Base-by-base conservation (phyloP, 2,113 vertebrate species). In the Haemorhous mexicanus region DNA sequence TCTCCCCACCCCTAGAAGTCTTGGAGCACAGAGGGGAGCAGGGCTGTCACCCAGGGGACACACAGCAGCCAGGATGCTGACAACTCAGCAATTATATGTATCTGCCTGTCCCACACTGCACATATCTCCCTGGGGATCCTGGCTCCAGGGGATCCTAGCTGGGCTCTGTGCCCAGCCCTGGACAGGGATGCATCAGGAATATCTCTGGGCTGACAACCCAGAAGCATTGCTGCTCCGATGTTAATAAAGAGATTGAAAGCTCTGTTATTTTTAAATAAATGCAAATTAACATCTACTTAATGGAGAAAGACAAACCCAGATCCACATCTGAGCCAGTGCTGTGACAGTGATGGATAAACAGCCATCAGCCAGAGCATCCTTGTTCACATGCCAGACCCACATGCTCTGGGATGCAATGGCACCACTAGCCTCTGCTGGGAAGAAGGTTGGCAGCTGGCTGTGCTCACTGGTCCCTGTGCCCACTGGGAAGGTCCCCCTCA, bases 201-300 rank as follows among this genome's bases (percentile, higher is more conserved):
- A 5, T 20, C n/a, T 68, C 74, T 8, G 6, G 10, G 55, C 28
- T 85, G 69, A 58, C 44, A 37, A 26, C 9, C 37, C 47, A 2
- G 73, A 28, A 70, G 59, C 49, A 19, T 35, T 26, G 2, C 46
- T 37, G 72, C 32, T 70, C 18, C 0, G 0, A 15, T 6, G 26
- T 14, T 58, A 23, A 9, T 26, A 3, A 68, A 35, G 35, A 47
- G 79, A 86, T 19, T 44, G 70, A 85, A 62, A 78, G 32, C 80
- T 66, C 84, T 33, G 56, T 74, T 47, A 70, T 91, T 79, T 73
- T 56, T 32, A 70, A 91, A 75, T 75, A 61, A 91, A 75, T n/a
- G 47, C 55, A 78, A 53, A 83, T 52, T 23, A 37, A 26, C 0
- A 3, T 52, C 5, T 27, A 23, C 24, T 56, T 62, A 46, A 82